A percentile compares a stretch with the other conserved stretches of the same genome.
These are phyloP conservation scores for Pyrocephalus nanus DNA, from an alignment of 2,797 vertebrate genomes.

Conservation along the genomic window DNA sequence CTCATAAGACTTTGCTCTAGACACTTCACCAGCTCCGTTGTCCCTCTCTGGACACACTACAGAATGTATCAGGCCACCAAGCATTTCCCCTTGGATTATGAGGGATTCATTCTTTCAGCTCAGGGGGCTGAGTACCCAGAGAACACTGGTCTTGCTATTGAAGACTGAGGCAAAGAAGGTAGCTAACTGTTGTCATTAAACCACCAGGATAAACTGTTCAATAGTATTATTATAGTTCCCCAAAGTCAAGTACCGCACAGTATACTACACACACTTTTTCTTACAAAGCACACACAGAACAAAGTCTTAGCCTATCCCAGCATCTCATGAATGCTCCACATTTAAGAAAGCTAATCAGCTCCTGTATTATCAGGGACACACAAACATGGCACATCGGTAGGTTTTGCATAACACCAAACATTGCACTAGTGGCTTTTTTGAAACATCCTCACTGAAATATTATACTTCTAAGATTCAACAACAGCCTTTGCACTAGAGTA, in stretches of 20 bases:
- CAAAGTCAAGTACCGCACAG: background rate
- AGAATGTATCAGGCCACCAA: background rate
- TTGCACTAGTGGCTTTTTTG: background rate
- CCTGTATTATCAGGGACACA: background rate
- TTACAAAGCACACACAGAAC: background rate
- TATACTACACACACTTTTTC: background rate
- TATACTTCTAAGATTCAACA: background rate
- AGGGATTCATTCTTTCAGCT: background rate
- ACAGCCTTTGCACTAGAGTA: background rate
- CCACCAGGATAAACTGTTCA: background rate
- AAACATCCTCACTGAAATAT: background rate
- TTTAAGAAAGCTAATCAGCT: background rate
- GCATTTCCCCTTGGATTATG: background rate
- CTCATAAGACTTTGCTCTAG: background rate
- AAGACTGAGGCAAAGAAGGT: background rate
- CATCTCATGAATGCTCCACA: background rate
- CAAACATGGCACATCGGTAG: background rate
- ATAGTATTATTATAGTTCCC: background rate
- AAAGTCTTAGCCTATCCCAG: background rate
- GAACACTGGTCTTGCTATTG: background rate
- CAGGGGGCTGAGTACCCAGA: background rate
- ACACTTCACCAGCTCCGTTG: fast-evolving
- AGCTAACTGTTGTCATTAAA: background rate
- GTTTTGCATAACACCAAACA: background rate
- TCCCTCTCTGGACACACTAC: background rate